Base-by-base conservation (phyloP, 2,113 vertebrate species). In the Oophaga pumilio region DNA sequence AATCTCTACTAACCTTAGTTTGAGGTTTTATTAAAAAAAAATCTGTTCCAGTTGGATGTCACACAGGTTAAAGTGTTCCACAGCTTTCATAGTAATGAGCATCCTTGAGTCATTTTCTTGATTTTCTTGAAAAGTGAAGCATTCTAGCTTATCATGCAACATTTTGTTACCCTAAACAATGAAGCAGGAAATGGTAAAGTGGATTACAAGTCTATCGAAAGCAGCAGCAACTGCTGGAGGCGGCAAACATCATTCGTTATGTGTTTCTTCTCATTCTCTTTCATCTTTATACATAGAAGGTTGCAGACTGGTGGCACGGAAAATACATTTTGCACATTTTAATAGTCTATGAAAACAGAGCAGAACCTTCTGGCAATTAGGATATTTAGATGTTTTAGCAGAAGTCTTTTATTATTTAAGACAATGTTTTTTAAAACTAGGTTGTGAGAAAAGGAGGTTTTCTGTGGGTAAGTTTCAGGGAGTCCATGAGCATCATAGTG, bases 151-250 rank as follows among this genome's bases (percentile, higher is more conserved):
- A 59, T 80, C 77, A 20, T 80, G 77, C 53, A 80, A 80, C 56
- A 80, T 80, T 80, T 80, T 80, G 77, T 80, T 80, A 80, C 56
- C 77, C 57, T 60, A 80, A 80, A 80, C 77, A 80, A 80, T 60
- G 77, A 80, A 59, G 77, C 77, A 80, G 53, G 26, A 57, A 80
- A 60, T 80, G 26, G 26, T 59, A 80, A 80, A 80, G 77, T 80
- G 77, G 77, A 80, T 80, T 80, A 80, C 77, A 80, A 80, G 77
- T 80, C 77, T 80, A 80, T 80, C 60, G 14, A 80, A 80, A 33
- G 56, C 77, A 80, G 18, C 56, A 60, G 43, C 77, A 80, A 80
- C 56, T 33, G 56, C 77, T 80, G 57, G 26, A 59, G 77, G 77
- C 77, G 12, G 24, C 53, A 80, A 56, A 80, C 77, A 59, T 60